Conservation (phyloP, 2,888 invertebrate species). For the Brachyptera risi region DNA sequence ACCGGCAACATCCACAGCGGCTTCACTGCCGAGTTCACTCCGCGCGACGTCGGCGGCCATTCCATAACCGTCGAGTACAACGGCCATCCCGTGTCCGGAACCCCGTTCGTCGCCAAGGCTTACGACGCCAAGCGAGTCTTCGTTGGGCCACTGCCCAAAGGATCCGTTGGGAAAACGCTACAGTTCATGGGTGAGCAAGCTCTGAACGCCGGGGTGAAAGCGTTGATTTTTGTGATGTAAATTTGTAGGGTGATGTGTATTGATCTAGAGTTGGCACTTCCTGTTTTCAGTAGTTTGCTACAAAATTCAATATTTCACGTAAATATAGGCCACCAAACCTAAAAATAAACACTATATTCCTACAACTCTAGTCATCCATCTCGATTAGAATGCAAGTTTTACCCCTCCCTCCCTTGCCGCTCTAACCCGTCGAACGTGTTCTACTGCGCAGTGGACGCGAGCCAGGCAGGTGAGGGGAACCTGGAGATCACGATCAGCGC, state of each 20-base stretch:
- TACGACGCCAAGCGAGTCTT: conserved; percentile 87
- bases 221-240: too few species aligned
- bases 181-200: conserved; percentile 73
- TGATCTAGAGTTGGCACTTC: too few species aligned
- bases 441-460: conserved; percentile 72
- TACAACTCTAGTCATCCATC: too few species aligned
- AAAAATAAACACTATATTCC: too few species aligned
- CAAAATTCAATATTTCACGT: too few species aligned
- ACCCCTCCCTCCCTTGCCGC: too few species aligned
- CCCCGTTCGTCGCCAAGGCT: conserved; percentile 85
- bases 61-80: conserved; percentile 89
- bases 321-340: too few species aligned
- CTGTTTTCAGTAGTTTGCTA: too few species aligned
- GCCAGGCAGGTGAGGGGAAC: conserved; percentile 95
- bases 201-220: too few species aligned
- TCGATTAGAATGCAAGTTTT: too few species aligned
- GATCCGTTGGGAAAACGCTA: conserved; percentile 84
- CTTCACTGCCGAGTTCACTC: conserved; percentile 88
- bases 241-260: too few species aligned
- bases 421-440: too few species aligned
- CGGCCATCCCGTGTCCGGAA: conserved; percentile 81
- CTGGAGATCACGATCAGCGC: conserved; percentile 95
- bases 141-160: conserved; percentile 75
- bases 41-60: conserved; percentile 89
- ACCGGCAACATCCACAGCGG: conserved; percentile 85